These are phyloP conservation scores for Palythoa heliodiscus DNA, from an alignment of 92 coral and sea anemone species.

Conservation along the genomic window DNA sequence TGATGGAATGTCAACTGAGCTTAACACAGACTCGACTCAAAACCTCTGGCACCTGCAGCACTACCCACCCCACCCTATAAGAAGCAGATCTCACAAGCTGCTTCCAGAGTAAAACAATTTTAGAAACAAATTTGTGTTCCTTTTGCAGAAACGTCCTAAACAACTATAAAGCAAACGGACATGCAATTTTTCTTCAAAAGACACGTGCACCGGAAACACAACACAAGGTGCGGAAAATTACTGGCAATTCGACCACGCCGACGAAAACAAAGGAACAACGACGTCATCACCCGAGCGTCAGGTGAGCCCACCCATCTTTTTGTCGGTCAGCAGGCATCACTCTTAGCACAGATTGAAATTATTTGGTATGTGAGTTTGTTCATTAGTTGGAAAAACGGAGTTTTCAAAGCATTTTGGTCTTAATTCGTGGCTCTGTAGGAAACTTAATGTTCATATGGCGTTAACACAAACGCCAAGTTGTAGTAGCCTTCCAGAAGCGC, in stretches of 20 bases:
- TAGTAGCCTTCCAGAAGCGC: constrained; percentile 56
- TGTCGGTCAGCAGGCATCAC: constrained; percentile 35
- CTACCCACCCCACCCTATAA: constrained; percentile 2
- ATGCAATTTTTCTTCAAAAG: neutral
- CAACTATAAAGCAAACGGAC: neutral
- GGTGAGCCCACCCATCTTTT: constrained; percentile 35
- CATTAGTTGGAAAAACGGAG: neutral
- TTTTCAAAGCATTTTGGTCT: constrained; percentile 3
- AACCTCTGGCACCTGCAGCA: constrained; percentile 23
- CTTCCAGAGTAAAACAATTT: neutral
- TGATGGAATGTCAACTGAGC: constrained; percentile 15
- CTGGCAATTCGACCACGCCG: neutral
- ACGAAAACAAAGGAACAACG: neutral
- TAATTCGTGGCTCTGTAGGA: constrained; percentile 22
- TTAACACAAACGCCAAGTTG: constrained; percentile 74
- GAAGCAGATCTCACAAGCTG: neutral
- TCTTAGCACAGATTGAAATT: neutral
- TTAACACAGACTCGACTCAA: neutral
- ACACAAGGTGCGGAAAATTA: neutral
- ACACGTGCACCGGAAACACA: constrained; percentile 12
- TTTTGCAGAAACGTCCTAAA: neutral
- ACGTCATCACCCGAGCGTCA: constrained; percentile 33
- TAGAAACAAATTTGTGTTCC: neutral
- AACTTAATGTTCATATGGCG: constrained; percentile 61
- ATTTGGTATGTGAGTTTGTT: neutral